Base-by-base conservation (phyloP, 2,797 vertebrate species). In the Discoglossus pictus region DNA sequence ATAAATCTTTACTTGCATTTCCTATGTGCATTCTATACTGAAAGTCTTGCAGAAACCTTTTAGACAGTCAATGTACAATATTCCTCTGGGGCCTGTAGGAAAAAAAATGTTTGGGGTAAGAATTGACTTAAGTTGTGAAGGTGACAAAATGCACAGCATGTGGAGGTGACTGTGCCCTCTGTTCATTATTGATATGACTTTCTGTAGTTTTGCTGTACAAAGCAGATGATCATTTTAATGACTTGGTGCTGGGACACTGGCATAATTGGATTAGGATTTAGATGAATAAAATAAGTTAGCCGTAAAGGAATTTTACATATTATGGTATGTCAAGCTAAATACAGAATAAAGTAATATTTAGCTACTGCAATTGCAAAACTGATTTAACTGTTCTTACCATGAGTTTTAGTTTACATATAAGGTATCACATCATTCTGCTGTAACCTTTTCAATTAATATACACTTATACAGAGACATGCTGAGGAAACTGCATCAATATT, bases 41-140 rank as follows among this genome's bases (percentile, higher is more conserved):
- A n/a, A 15, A 15, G 7, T 42, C 7, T 15, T 15, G 39, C 39
- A 42, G 39, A 42, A 42, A 42, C 6, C 42, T 44, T 44, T 44
- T 18, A 20, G 1, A 44, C 17, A 20, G 42, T 17, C 7, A 44
- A 44, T 15, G 42, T 44, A 17, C 7, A 44, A 20, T 44, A 17
- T 10, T 17, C 42, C 15, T 44, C 16, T 18, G 15, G 42, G 42
- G 16, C 6, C 8, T 18, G n/a, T n/a, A n/a, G n/a, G 20, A 44
- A 44, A 44, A 17, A 17, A n/a, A 44, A 44, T 44, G 42, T 44
- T 44, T 44, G 15, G 17, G 17, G 42, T 7, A 44, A 17, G 17
- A 17, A 44, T 44, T 44, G 42, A 44, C 42, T 44, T 44, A 44
- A 44, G 6, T 7, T 44, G 20, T 18, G 10, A 44, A 44, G 42